phyloP scores from a whole-genome alignment of 2,888 invertebrate species.

The Pollenia labialis region DNA sequence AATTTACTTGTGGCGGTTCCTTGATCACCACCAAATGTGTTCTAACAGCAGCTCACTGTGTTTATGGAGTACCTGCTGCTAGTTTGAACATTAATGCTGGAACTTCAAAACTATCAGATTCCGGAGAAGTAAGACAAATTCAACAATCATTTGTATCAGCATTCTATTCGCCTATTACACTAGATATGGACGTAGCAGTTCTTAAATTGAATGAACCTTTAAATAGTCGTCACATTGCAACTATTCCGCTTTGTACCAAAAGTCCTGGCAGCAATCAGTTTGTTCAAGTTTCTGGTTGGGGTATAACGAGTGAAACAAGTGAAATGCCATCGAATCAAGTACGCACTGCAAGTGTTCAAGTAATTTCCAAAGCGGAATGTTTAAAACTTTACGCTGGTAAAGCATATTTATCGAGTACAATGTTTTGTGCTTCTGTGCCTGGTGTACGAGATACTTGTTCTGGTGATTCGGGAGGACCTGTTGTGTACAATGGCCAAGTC shows the following conservation, averaged over 20 bases:
- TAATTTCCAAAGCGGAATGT: conserved; percentile 76
- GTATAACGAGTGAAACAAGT: conserved; percentile 76
- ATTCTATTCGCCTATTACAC: conserved; percentile 71
- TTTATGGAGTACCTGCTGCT: conserved; percentile 73
- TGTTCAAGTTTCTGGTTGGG: conserved; percentile 81
- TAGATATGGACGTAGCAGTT: conserved; percentile 82
- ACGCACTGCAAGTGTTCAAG: conserved; percentile 77
- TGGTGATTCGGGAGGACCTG: conserved; percentile 83
- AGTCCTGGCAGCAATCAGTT: conserved; percentile 74
- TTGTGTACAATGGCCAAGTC: conserved; percentile 79
- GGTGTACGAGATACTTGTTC: conserved; percentile 80
- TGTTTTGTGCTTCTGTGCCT: conserved; percentile 80
- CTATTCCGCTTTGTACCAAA: conserved; percentile 75
- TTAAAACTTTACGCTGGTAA: conserved; percentile 73
- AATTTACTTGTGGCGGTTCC: conserved; percentile 81
- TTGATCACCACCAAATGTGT: conserved; percentile 78
- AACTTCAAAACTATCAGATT: conserved; percentile 75
- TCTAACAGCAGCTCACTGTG: conserved; percentile 82
- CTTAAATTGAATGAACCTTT: conserved; percentile 74
- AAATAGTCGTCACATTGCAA: conserved; percentile 74
- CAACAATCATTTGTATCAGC: conserved; percentile 73
- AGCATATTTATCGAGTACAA: conserved; percentile 78
- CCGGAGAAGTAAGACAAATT: conserved; percentile 71
- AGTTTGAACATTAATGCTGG: conserved; percentile 78
- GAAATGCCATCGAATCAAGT: conserved; percentile 77